These are phyloP conservation scores for Latrodectus geometricus DNA, from an alignment of 1,140 invertebrate genomes.

Conservation along the genomic window DNA sequence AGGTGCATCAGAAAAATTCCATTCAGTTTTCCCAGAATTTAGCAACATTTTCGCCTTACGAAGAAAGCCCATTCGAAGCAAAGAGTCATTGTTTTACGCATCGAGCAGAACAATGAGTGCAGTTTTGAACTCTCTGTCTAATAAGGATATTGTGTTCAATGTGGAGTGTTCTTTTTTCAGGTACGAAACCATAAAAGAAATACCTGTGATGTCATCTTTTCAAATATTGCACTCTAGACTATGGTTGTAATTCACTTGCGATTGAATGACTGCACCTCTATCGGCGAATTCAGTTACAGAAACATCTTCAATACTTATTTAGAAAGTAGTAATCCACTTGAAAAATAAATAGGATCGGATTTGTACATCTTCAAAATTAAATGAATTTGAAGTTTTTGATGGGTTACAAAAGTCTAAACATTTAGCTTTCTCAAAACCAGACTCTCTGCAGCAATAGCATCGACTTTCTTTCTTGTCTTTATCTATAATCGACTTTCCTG, in stretches of 20 bases:
- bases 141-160: background rate
- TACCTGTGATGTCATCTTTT: background rate
- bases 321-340: background rate
- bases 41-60: conserved; percentile 3
- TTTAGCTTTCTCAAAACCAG: background rate
- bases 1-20: background rate
- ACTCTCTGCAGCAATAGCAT: background rate
- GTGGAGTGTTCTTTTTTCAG: background rate
- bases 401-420: background rate
- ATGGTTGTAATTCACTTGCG: background rate
- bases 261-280: background rate
- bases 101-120: background rate
- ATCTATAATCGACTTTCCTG: too few relatives aligned
- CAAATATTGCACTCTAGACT: conserved; percentile 1
- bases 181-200: background rate
- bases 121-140: background rate
- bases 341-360: background rate
- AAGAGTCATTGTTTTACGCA: background rate
- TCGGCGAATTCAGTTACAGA: background rate
- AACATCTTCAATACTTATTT: conserved; percentile 6
- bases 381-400: background rate
- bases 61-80: background rate
- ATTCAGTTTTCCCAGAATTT: background rate
- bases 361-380: background rate
- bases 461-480: too few relatives aligned